These are phyloP conservation scores for Drosophila putrida DNA, from an alignment of 2,888 invertebrate genomes.

Conservation along the genomic window DNA sequence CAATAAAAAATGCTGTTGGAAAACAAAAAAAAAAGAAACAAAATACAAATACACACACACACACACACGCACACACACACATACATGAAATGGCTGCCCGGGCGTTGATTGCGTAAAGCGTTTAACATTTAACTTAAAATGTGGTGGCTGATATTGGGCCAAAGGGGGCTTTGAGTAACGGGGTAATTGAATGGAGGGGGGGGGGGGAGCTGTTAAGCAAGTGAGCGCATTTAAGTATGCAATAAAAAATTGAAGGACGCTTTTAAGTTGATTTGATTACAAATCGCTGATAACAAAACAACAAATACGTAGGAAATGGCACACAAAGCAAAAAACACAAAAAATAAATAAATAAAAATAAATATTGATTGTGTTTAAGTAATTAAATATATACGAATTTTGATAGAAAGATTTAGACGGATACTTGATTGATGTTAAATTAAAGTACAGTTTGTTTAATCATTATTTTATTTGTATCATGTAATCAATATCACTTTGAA, in stretches of 20 bases:
- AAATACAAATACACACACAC: slow-evolving; percentile 14
- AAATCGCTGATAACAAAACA: slow-evolving; percentile 26
- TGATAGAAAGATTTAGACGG: background rate
- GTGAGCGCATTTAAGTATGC: slow-evolving; percentile 61
- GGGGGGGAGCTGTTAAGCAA: slow-evolving; percentile 14
- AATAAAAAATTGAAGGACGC: slow-evolving; percentile 58
- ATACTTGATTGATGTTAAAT: background rate
- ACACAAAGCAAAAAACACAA: background rate
- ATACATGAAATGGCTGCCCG: slow-evolving; percentile 37
- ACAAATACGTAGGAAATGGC: background rate
- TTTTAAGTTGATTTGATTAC: slow-evolving; percentile 36
- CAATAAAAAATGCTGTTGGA: slow-evolving; percentile 46
- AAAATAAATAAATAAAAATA: background rate
- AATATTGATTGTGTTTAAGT: background rate
- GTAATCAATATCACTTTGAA: no score
- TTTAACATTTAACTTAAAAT: slow-evolving; percentile 52
- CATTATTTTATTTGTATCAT: background rate
- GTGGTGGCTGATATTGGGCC: slow-evolving; percentile 13
- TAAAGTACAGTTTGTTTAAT: background rate
- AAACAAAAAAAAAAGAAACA: slow-evolving; percentile 20
- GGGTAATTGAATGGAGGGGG: slow-evolving; percentile 22
- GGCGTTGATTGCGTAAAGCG: slow-evolving; percentile 58
- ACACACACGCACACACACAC: slow-evolving; percentile 8
- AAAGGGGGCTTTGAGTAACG: slow-evolving; percentile 14
- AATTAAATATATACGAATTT: no score